Evolutionary conservation across 2,797 vertebrate species (phyloP).

Genomic region (Oceanodroma leucorhoa): DNA sequence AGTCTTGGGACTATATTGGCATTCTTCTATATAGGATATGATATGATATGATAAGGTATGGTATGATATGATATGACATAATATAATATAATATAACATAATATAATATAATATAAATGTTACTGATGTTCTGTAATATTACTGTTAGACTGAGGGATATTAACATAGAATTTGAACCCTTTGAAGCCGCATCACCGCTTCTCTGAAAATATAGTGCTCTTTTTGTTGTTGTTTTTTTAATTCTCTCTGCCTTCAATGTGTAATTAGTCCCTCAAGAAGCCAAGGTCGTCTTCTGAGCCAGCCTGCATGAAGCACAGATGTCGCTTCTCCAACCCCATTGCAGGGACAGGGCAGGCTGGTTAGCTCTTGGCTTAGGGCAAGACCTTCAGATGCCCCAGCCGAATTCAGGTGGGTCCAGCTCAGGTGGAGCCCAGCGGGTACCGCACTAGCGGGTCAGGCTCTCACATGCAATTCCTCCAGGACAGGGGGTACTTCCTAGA

Average conservation of each 20-base stretch:
- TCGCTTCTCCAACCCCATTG: fast-evolving
- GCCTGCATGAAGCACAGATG: fast-evolving
- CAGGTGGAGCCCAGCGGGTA: fast-evolving
- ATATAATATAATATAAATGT: not conserved
- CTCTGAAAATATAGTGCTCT: not conserved
- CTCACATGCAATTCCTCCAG: fast-evolving
- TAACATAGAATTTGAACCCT: not conserved
- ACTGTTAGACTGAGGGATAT: not conserved
- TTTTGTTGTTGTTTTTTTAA: not conserved
- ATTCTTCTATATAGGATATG: not conserved
- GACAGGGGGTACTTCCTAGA: not conserved
- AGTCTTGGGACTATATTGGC: not conserved
- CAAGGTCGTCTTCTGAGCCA: not conserved
- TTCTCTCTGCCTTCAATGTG: not conserved
- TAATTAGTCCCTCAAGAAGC: not conserved
- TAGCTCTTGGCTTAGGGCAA: not conserved
- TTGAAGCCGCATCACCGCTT: not conserved
- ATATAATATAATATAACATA: no score
- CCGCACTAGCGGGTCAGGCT: not conserved
- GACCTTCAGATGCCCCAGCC: not conserved
- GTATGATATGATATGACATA: no score
- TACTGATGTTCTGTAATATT: not conserved
- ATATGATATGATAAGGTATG: no score
- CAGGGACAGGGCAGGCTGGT: not conserved
- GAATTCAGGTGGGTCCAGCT: not conserved